Base-by-base conservation (phyloP, 2,888 invertebrate species). In the Ophonus ardosiacus region DNA sequence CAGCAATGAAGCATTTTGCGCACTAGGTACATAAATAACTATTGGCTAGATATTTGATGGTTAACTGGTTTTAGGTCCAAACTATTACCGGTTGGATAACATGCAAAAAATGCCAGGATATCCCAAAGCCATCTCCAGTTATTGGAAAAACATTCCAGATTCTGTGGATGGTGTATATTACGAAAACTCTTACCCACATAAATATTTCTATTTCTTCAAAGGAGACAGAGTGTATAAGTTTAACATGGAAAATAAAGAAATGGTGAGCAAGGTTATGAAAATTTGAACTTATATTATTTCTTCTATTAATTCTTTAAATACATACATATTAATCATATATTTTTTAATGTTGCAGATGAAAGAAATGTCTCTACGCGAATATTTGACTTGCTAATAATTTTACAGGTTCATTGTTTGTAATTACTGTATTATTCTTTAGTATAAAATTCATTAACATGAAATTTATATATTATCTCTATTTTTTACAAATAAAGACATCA, bases 151-250 rank as follows among this genome's bases (percentile, higher is more conserved):
- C 15, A 31, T 68, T 10, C 68, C 68, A 15, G 15, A 21, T 4
- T 13, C 31, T n/a, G 8, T 68, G 15, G 68, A 68, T n/a, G 68
- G 31, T 38, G 68, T n/a, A 7, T 68, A 68, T 15, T 68, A 68
- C n/a, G 68, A 68, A 31, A 7, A 68, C 1, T 0, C 8, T 68
- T n/a, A 21, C 0, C 68, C 68, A 38, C 38, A 15, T 38, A 68
- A 68, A 68, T 68, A 68, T 38, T 68, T 68, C 31, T 68, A 68
- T 68, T 68, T 68, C 15, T 68, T 68, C 24, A 68, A 68, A 38
- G 68, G 38, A 6, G 24, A 21, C 15, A 13, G 15, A 7, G 68
- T 68, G 13, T 68, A 68, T 7, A 68, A 74, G 17, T 74, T 74
- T 74, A 17, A 74, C 40, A 43, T 74, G 43, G 43, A 74, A 7